These are phyloP conservation scores for Junonia oenone DNA, from an alignment of 2,888 invertebrate genomes.

Conservation along the genomic window DNA sequence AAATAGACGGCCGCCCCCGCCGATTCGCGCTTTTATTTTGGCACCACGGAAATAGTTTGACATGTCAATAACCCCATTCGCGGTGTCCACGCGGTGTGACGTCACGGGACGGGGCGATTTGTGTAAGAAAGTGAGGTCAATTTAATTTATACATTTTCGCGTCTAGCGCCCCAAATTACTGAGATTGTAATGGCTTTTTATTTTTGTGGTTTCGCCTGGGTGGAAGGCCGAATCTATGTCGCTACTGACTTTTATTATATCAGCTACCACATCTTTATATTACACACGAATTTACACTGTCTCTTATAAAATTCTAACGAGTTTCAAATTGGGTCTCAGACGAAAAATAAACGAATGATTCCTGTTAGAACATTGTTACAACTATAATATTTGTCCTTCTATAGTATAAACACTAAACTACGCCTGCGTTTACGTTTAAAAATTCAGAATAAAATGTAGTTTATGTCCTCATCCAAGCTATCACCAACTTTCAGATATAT, in stretches of 20 bases:
- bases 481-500: too few relatives aligned
- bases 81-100: constrained; percentile 66
- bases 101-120: constrained; percentile 63
- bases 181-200: constrained; percentile 45
- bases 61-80: constrained; percentile 75
- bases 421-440: too few relatives aligned
- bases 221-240: constrained; percentile 7
- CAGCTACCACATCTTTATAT: not conserved
- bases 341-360: too few relatives aligned
- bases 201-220: constrained; percentile 37
- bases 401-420: too few relatives aligned
- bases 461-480: too few relatives aligned
- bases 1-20: constrained; percentile 47
- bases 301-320: not conserved
- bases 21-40: constrained; percentile 69
- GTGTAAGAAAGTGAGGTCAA: constrained; percentile 61
- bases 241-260: not conserved
- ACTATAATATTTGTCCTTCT: too few relatives aligned
- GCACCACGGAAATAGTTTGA: constrained; percentile 74
- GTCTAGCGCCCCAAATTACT: constrained; percentile 55
- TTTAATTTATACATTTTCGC: constrained; percentile 64
- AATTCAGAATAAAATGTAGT: too few relatives aligned
- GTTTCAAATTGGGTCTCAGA: too few relatives aligned
- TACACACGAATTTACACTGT: not conserved
- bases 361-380: too few relatives aligned